These are phyloP conservation scores for Seira musarum DNA, from an alignment of 2,888 invertebrate genomes.

Conservation along the genomic window DNA sequence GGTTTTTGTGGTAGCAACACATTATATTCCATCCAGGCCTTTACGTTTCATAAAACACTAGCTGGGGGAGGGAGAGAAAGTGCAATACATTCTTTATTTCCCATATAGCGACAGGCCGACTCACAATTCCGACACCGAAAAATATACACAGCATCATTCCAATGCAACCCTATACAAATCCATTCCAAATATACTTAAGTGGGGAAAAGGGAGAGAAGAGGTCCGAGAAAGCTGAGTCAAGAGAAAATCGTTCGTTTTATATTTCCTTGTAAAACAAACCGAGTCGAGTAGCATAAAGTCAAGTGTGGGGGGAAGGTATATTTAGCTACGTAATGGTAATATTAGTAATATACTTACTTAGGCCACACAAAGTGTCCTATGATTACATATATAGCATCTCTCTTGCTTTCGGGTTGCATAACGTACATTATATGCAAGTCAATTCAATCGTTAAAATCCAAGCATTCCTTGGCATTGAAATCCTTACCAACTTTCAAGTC, in stretches of 20 bases:
- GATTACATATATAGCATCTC: neutral
- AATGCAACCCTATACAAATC: neutral
- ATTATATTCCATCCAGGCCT: neutral
- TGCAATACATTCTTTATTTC: neutral
- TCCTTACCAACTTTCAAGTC: too few relatives aligned
- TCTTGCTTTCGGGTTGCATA: neutral
- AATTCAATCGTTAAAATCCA: neutral
- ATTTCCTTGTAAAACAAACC: neutral
- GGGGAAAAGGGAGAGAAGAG: neutral
- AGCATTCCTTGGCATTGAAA: neutral
- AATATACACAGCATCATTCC: neutral
- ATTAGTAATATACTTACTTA: neutral
- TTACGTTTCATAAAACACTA: too few relatives aligned
- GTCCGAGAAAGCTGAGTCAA: slow-evolving; percentile 44
- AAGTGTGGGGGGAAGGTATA: neutral
- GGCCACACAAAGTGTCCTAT: too few relatives aligned
- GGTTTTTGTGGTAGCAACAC: slow-evolving; percentile 47
- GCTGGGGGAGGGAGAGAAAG: too few relatives aligned
- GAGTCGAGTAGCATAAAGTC: neutral
- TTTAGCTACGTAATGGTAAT: too few relatives aligned
- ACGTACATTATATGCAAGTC: neutral
- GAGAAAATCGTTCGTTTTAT: slow-evolving; percentile 50
- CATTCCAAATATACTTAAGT: slow-evolving; percentile 13
- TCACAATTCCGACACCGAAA: slow-evolving; percentile 21
- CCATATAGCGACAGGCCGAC: slow-evolving; percentile 31